These are phyloP conservation scores for Nysson spinosus DNA, from an alignment of 2,888 invertebrate genomes.

Conservation along the genomic window DNA sequence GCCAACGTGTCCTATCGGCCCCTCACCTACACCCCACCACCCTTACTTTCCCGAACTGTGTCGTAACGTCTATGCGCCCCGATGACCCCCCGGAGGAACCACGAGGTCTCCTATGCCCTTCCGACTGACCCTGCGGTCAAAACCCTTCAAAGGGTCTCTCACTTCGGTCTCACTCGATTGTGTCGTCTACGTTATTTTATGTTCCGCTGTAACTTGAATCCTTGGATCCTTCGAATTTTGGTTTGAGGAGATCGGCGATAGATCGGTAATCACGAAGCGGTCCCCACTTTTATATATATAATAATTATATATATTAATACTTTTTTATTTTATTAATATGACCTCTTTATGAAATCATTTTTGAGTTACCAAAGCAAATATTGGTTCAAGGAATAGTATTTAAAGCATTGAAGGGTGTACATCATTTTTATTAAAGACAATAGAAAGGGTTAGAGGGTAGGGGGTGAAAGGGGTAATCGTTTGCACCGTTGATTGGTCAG, in stretches of 20 bases:
- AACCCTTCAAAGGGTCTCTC: too few relatives aligned
- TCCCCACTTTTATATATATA: too few relatives aligned
- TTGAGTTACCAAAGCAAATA: too few relatives aligned
- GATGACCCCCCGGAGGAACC: constrained; percentile 22
- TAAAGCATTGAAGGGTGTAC: too few relatives aligned
- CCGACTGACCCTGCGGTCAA: constrained; percentile 20
- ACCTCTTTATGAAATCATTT: too few relatives aligned
- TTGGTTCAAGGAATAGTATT: too few relatives aligned
- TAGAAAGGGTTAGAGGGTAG: neutral
- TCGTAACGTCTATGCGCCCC: constrained; percentile 3
- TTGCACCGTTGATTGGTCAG: neutral
- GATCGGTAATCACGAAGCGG: too few relatives aligned
- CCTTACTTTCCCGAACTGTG: neutral
- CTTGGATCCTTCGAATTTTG: too few relatives aligned
- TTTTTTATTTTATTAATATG: too few relatives aligned
- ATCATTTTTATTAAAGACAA: neutral
- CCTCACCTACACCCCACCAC: constrained; percentile 31
- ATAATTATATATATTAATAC: too few relatives aligned
- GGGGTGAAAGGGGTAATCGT: neutral
- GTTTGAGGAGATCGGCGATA: too few relatives aligned
- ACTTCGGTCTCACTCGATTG: constrained; percentile 7
- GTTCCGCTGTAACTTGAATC: too few relatives aligned
- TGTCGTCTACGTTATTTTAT: constrained; percentile 35
- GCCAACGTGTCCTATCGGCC: constrained; percentile 63
- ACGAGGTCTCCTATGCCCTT: constrained; percentile 21